These are phyloP conservation scores for Platysteira castanea DNA, from an alignment of 2,113 vertebrate species.

Conservation along the genomic window DNA sequence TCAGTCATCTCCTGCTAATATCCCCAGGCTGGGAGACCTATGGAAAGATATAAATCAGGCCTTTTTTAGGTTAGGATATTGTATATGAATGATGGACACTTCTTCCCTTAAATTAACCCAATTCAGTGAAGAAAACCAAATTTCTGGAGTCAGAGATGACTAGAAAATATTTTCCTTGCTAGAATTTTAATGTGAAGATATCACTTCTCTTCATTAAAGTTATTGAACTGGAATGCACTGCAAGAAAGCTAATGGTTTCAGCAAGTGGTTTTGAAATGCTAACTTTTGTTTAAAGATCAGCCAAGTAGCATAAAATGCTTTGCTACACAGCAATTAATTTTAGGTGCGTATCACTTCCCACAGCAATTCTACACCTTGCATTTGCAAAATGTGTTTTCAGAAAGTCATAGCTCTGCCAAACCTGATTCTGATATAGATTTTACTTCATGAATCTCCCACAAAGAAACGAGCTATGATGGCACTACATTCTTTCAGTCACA, in stretches of 20 bases:
- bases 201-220: neutral
- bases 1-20: neutral
- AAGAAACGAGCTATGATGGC: neutral
- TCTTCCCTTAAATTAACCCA: neutral
- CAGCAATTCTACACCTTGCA: neutral
- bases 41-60: neutral
- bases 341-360: neutral
- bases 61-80: neutral
- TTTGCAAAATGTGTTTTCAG: neutral
- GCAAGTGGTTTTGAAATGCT: neutral
- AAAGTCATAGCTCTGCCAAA: neutral
- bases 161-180: conserved; percentile 6
- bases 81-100: neutral
- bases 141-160: neutral
- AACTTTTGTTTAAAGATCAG: conserved; percentile 30
- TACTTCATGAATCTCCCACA: neutral
- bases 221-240: neutral
- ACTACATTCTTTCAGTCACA: neutral
- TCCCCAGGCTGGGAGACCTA: neutral
- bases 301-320: neutral
- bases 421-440: neutral
- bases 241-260: neutral
- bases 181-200: neutral
- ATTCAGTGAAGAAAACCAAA: neutral
- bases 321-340: conserved; percentile 1